phyloP scores from a whole-genome alignment of 2,888 invertebrate genomes.

The Dasypolia templi region DNA sequence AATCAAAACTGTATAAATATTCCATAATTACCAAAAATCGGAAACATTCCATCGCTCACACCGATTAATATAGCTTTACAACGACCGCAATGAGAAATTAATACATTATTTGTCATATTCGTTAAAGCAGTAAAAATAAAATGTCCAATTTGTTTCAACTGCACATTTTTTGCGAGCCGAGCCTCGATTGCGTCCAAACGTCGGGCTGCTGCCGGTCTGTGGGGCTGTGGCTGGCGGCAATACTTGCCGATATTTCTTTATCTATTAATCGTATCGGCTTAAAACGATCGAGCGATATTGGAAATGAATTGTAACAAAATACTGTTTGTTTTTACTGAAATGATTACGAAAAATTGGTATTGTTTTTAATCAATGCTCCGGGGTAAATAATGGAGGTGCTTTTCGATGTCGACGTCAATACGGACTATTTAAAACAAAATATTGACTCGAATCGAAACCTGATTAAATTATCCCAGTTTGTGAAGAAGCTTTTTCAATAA shows the following conservation, averaged over 20 bases:
- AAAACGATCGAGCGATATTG: slow-evolving; percentile 47
- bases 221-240: slow-evolving; percentile 32
- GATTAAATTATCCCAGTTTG: not conserved
- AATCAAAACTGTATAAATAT: slow-evolving; percentile 30
- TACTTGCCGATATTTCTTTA: slow-evolving; percentile 59
- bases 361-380: slow-evolving; percentile 42
- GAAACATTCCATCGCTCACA: not conserved
- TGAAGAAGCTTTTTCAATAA: not conserved
- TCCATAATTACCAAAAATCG: slow-evolving; percentile 9
- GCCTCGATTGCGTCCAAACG: slow-evolving; percentile 55
- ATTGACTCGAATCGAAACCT: not conserved
- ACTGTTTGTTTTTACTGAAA: slow-evolving; percentile 35
- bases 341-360: slow-evolving; percentile 30
- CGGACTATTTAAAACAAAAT: not conserved
- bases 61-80: slow-evolving; percentile 19
- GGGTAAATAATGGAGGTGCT: slow-evolving; percentile 14
- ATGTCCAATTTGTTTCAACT: slow-evolving; percentile 47
- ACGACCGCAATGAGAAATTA: slow-evolving; percentile 40
- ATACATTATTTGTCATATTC: slow-evolving; percentile 53
- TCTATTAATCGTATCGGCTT: slow-evolving; percentile 62
- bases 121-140: slow-evolving; percentile 39
- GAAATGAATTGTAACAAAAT: slow-evolving; percentile 45
- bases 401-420: slow-evolving; percentile 1
- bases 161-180: slow-evolving; percentile 39
- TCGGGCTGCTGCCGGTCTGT: slow-evolving; percentile 11